Evolutionary conservation across 2,113 vertebrate species (phyloP).

Genomic region (Origma solitaria): DNA sequence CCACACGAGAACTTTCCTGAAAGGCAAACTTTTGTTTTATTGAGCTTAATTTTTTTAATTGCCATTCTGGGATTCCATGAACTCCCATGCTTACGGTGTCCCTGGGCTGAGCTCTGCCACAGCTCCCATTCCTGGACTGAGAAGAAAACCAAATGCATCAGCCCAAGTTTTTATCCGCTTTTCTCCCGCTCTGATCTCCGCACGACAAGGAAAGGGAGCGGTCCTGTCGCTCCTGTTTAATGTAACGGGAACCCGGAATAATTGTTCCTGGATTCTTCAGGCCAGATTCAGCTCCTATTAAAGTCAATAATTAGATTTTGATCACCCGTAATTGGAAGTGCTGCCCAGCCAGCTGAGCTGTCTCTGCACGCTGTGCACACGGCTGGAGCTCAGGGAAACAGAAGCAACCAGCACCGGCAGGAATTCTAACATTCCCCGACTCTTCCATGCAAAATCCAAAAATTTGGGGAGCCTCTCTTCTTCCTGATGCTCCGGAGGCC

Average conservation of each 20-base stretch:
- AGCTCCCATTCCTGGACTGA: not conserved
- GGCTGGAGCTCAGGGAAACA: not conserved
- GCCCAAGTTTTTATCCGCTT: not conserved
- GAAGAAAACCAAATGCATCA: not conserved
- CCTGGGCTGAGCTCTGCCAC: not conserved
- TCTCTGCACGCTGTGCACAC: not conserved
- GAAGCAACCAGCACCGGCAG: rapidly evolving
- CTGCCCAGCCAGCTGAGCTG: conserved; percentile 51
- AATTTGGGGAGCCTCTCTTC: rapidly evolving
- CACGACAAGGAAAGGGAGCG: not conserved
- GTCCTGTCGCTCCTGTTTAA: not conserved
- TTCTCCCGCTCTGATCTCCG: not conserved
- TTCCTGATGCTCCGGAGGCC: rapidly evolving
- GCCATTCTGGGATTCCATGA: not conserved
- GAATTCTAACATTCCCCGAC: not conserved
- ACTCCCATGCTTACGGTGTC: rapidly evolving
- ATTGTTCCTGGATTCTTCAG: conserved; percentile 20
- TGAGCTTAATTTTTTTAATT: not conserved
- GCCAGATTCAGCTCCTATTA: conserved; percentile 3
- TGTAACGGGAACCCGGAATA: not conserved
- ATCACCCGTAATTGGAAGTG: conserved; percentile 27
- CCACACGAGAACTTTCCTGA: rapidly evolving
- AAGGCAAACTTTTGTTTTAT: not conserved
- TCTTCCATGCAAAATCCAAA: rapidly evolving
- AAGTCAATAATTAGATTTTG: conserved; percentile 52